Base-by-base conservation (phyloP, 1,140 invertebrate genomes). In the Pseudomyrmex cubaensis region DNA sequence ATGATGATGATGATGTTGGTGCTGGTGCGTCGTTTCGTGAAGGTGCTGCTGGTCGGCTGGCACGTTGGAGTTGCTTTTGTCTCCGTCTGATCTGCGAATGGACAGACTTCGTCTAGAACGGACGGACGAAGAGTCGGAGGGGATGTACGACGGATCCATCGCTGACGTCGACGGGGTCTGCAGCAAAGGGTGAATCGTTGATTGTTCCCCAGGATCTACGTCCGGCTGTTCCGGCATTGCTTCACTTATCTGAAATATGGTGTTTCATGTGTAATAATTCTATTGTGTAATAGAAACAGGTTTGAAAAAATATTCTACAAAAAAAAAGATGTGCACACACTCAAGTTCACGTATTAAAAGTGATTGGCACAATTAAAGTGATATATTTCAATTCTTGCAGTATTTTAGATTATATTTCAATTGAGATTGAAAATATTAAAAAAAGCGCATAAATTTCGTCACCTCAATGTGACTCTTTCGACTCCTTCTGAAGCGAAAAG, bases 401-500 rank as follows among this genome's bases (percentile, higher is more conserved):
- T 35, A 35, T 35, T 35, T 35, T 7, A 35, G 35, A 35, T 5
- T 35, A 35, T 64, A 8, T 44, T 46, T 15, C 15, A 50, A 63
- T 63, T n/a, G 59, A 22, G 12, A 73, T 13, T n/a, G 44, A 13
- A 20, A n/a, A n/a, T 20, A 48, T 12, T 48, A 12, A 56, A 13
- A 57, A 46, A 69, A 22, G 69, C n/a, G 46, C 48, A 59, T 59
- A 62, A 80, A 35, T 22, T 25, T 72, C 20, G 66, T 78, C 91
- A 95, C 95, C 90, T 95, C 95, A 80, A 94, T 88, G 67, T 94
- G 94, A 61, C 94, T 91, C 90, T 95, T 96, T 86, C 97, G 95
- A 93, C 97, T 98, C 93, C 97, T 97, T 89, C 97, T 95, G 67
- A 98, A 96, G 80, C 98, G 96, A 94, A 99, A 99, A 0, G 98